phyloP scores from a whole-genome alignment of 2,797 vertebrate species.

The Enoplosus armatus region DNA sequence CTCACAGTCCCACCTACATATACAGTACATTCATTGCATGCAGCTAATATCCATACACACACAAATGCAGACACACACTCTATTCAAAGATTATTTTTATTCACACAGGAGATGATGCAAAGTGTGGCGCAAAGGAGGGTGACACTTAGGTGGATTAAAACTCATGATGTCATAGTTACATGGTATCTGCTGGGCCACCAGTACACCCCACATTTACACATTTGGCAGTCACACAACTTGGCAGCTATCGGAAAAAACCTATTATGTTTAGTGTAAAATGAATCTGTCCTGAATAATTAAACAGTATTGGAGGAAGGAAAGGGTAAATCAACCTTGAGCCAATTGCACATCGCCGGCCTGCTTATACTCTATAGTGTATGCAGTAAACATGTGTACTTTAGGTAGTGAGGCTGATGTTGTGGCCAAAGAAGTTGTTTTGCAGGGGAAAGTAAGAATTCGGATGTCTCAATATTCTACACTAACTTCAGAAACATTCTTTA shows the following conservation, averaged over 20 bases:
- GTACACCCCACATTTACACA: background rate
- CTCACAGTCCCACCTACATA: constrained; percentile 59
- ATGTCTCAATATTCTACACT: background rate
- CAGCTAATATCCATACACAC: constrained; percentile 39
- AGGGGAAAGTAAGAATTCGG: background rate
- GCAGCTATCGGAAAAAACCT: constrained; percentile 17
- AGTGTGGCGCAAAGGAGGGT: constrained; percentile 8
- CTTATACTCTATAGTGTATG: background rate
- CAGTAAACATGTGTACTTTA: constrained; percentile 1
- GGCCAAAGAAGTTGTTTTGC: background rate
- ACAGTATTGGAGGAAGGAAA: background rate
- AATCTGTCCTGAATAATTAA: constrained; percentile 8
- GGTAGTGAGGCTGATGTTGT: background rate
- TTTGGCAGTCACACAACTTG: constrained; percentile 26
- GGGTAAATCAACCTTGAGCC: background rate
- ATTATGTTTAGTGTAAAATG: constrained; percentile 6
- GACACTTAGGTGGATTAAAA: constrained; percentile 52
- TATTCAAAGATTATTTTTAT: constrained; percentile 41
- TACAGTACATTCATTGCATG: constrained; percentile 42
- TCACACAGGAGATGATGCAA: constrained; percentile 15
- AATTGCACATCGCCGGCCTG: background rate
- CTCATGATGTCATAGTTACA: constrained; percentile 14
- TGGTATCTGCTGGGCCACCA: background rate
- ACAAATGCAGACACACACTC: constrained; percentile 30
- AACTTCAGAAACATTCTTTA: background rate